phyloP scores from a whole-genome alignment of 2,888 invertebrate genomes.

The Pogonocherus hispidulus region DNA sequence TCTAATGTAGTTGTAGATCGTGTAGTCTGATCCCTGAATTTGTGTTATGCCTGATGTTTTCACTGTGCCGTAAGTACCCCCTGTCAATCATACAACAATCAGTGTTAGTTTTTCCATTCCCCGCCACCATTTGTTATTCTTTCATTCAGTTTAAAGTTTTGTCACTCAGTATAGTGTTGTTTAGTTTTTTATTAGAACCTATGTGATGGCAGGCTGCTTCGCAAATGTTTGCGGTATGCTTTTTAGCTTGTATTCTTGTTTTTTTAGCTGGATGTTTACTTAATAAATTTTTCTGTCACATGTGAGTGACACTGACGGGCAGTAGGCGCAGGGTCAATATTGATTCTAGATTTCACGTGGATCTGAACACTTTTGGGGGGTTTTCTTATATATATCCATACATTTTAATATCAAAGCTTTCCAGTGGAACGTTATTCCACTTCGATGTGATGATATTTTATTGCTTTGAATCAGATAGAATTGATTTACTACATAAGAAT shows the following conservation, averaged over 20 bases:
- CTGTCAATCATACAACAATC: constrained; percentile 14
- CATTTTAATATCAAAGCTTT: no score
- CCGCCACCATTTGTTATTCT: not conserved
- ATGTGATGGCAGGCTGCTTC: not conserved
- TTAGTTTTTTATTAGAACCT: not conserved
- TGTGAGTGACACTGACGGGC: constrained; percentile 28
- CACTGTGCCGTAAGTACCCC: constrained; percentile 40
- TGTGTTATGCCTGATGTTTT: constrained; percentile 36
- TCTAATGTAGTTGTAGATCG: constrained; percentile 37
- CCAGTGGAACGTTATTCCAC: no score
- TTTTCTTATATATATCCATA: not conserved
- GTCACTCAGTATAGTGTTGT: no score
- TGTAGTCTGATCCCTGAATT: constrained; percentile 20
- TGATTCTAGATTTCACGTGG: constrained; percentile 39
- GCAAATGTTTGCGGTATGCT: not conserved
- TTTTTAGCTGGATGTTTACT: not conserved
- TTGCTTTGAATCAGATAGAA: no score
- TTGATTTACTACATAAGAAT: no score
- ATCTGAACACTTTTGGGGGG: constrained; percentile 7
- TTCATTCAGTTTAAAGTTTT: not conserved
- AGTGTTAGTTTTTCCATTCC: not conserved
- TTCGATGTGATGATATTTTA: no score
- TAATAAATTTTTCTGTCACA: constrained; percentile 17
- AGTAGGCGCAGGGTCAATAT: constrained; percentile 41
- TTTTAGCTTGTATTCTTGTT: not conserved